Base-by-base conservation (phyloP, 2,797 vertebrate species). In the Melanotaenia parkinsoni region DNA sequence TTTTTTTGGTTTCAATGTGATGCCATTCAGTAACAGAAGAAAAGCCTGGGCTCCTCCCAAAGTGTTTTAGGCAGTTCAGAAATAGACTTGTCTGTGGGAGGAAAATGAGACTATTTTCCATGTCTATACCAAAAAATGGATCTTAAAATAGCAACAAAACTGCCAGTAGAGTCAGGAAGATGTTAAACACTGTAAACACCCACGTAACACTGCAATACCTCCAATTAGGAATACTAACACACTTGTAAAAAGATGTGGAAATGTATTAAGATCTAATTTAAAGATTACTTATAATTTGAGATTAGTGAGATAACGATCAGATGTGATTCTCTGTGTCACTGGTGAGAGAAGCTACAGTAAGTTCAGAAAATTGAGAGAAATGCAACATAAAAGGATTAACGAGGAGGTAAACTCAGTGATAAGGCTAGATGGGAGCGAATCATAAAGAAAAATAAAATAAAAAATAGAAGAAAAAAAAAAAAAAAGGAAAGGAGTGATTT, bases 341-440 rank as follows among this genome's bases (percentile, higher is more conserved):
- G 56, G 35, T 18, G 11, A 57, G 38, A 24, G 14, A 50, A 18
- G 12, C 14, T 24, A 26, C 26, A 26, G 26, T 26, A 61, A 24
- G 4, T 26, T 69, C 68, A 60, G 22, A 38, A 53, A 30, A 22
- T 22, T 20, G n/a, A 61, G 61, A 67, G 43, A 51, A 47, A 53
- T 28, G 54, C 10, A 4, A 62, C 8, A 43, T 33, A 51, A 63
- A 72, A 53, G 38, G 76, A 67, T 70, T 67, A 54, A 53, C 65
- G 56, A 37, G 12, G 33, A 58, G 18, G 32, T 24, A 30, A 75
- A 64, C 24, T 1, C 28, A 10, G 62, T 57, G 58, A 74, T 76
- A 62, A 72, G 70, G 82, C 64, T 75, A 82, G 78, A 79, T 43
- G 20, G 54, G 50, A 68, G 58, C 64, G 30, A 63, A 74, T 66